Percentiles rank a stretch among this genome's conserved stretches.
Conservation (phyloP, 2,888 invertebrate genomes). For the Dione juno region DNA sequence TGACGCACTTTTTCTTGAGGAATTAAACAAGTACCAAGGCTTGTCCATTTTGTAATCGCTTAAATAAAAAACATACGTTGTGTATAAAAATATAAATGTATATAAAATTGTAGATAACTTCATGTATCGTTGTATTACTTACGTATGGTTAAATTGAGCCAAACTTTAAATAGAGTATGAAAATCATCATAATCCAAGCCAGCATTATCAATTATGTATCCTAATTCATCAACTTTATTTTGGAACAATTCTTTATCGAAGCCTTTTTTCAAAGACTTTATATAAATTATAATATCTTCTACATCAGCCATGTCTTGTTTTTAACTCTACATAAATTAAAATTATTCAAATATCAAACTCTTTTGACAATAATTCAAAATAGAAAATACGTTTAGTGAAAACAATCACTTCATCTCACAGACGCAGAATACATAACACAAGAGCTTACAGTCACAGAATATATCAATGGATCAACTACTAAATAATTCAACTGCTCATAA, state of each 20-base stretch:
- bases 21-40: slow-evolving; percentile 69
- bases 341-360: background rate
- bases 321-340: slow-evolving; percentile 6
- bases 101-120: background rate
- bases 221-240: slow-evolving; percentile 69
- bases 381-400: slow-evolving; percentile 27
- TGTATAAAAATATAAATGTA: background rate
- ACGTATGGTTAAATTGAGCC: slow-evolving; percentile 79
- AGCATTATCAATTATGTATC: slow-evolving; percentile 61
- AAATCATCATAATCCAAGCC: slow-evolving; percentile 70
- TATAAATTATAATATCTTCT: slow-evolving; percentile 73
- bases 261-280: slow-evolving; percentile 71
- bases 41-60: slow-evolving; percentile 76
- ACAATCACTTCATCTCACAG: background rate
- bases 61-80: slow-evolving; percentile 42
- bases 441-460: slow-evolving; percentile 5
- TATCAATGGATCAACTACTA: background rate
- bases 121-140: slow-evolving; percentile 53
- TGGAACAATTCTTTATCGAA: slow-evolving; percentile 77
- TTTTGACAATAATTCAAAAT: slow-evolving; percentile 27
- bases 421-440: no score
- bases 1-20: slow-evolving; percentile 66
- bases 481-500: no score
- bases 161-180: slow-evolving; percentile 73
- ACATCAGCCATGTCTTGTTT: slow-evolving; percentile 63